These are phyloP conservation scores for Nibea albiflora DNA, from an alignment of 2,113 vertebrate genomes.

Conservation along the genomic window DNA sequence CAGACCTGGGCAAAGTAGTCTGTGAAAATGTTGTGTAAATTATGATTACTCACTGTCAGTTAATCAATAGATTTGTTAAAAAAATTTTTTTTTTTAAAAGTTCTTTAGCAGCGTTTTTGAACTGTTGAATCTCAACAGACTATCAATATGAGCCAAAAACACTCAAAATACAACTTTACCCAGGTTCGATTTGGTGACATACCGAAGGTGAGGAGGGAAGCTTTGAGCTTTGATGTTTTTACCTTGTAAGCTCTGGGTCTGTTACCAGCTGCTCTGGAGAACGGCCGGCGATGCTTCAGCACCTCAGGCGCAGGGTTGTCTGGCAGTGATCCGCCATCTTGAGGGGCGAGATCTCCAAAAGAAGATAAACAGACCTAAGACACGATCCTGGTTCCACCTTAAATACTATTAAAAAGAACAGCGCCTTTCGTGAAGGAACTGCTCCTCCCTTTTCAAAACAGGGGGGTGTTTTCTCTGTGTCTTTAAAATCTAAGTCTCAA, in stretches of 20 bases:
- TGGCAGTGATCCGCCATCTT: conserved; percentile 25
- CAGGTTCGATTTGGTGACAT: conserved; percentile 41
- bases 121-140: neutral
- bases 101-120: neutral
- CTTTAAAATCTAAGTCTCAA: neutral
- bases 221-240: conserved; percentile 49
- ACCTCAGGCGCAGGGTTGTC: conserved; percentile 53
- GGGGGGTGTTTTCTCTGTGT: too few relatives aligned
- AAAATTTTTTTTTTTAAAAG: too few relatives aligned
- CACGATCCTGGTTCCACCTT: neutral
- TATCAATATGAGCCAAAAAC: neutral
- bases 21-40: conserved; percentile 37
- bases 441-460: too few relatives aligned
- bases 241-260: conserved; percentile 78
- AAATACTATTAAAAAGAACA: too few relatives aligned
- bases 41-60: neutral
- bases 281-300: conserved; percentile 64
- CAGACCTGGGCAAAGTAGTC: conserved; percentile 54
- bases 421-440: too few relatives aligned
- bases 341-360: conserved; percentile 28
- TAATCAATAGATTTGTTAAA: neutral
- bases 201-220: neutral
- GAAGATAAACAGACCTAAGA: conserved; percentile 31
- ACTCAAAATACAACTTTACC: conserved; percentile 59
- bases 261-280: conserved; percentile 53